phyloP scores from a whole-genome alignment of 1,140 invertebrate genomes.

The Atta cephalotes region DNA sequence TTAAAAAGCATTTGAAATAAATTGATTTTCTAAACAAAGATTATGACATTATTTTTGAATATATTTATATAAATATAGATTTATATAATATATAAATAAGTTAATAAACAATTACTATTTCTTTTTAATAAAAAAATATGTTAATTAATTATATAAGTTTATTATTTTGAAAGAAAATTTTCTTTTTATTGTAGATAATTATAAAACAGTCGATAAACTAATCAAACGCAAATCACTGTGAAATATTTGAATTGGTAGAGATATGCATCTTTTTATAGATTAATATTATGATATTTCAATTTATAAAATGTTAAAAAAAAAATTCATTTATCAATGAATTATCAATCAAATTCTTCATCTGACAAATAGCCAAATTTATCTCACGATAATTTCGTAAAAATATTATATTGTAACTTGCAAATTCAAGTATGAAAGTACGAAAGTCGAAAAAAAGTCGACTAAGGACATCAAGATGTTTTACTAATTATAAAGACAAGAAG shows the following conservation, averaged over 20 bases:
- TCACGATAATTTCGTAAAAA: constrained; percentile 4
- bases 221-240: constrained; percentile 13
- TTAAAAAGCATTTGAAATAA: not conserved
- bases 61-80: too few relatives aligned
- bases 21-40: not conserved
- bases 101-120: not conserved
- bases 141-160: not conserved
- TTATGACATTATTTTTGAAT: constrained; percentile 8
- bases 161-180: not conserved
- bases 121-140: not conserved
- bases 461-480: not conserved
- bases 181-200: constrained; percentile 8
- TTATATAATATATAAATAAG: not conserved
- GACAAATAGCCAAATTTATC: not conserved
- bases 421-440: not conserved
- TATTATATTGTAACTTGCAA: not conserved
- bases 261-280: constrained; percentile 24
- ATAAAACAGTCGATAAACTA: constrained; percentile 29
- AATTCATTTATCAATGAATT: not conserved
- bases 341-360: not conserved
- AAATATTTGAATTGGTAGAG: constrained; percentile 17
- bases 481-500: constrained; percentile 16
- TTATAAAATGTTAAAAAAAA: not conserved
- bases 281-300: constrained; percentile 25
- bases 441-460: not conserved